Evolutionary conservation across 2,797 vertebrate species (phyloP), one percentile per base, ranked within the genome.

Genomic region (Emydoidea blandingii): DNA sequence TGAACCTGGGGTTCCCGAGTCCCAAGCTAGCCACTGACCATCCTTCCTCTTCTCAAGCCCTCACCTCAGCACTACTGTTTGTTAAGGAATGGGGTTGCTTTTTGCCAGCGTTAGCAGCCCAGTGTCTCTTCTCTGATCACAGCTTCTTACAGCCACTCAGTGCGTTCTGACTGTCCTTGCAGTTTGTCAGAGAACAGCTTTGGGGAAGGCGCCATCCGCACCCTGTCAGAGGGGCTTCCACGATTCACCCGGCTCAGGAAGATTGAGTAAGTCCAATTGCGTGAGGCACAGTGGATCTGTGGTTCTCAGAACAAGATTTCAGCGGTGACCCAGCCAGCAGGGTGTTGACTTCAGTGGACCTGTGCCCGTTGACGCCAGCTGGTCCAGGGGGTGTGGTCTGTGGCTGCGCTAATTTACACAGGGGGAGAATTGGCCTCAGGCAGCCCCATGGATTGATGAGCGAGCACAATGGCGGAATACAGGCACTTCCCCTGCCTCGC

Each of bases 141-240:
- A 31, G 21, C 25, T 49, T 83, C 15, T 82, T 56, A 34, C 0
- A 0, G 44, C 72, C 18, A 6, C 91, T 95, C 86, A 95, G 21
- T 68, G 34, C n/a, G 25, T 87, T 57, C 81, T 56, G 4, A 4
- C 81, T 80, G 2, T 57, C 34, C 86, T 88, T 47, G 1, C 97
- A 99, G 99, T 93, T 94, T 99, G 89, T 98, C 99, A 84, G 98
- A 98, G 90, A 99, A 99, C 95, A 5, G 0, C 12, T 95, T 99
- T 29, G 98, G 98, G 5, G 27, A 52, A 5, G 89, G 96, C 86
- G 98, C 98, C 2, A 90, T 98, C 19, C 53, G 9, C 34, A 96
- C 83, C 76, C 94, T 98, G 34, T 97, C 98, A 4, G 21, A 94
- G 90, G 98, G 97, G 25, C 95, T 99, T 94, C 97, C 74, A 0